Conservation (phyloP, 1,140 invertebrate species). For the Pemphigus obesinymphae region DNA sequence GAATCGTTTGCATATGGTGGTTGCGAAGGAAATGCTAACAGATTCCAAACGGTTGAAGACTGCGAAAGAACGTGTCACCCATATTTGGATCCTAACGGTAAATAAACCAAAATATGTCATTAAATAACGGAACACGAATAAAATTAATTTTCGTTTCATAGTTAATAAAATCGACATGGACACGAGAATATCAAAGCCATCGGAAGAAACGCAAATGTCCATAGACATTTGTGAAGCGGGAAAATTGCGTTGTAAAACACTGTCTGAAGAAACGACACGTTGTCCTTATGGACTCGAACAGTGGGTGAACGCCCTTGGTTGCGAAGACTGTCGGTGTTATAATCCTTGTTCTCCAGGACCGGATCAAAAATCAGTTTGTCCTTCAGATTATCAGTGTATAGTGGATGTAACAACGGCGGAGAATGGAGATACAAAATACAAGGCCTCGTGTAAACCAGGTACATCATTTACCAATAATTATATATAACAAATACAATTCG, state of each 20-base stretch:
- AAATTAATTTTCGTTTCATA: background rate
- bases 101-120: slow-evolving; percentile 33
- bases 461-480: slow-evolving; percentile 24
- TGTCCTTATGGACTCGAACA: slow-evolving; percentile 74
- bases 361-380: slow-evolving; percentile 55
- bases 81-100: slow-evolving; percentile 64
- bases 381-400: slow-evolving; percentile 62
- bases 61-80: slow-evolving; percentile 73
- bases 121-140: background rate
- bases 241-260: slow-evolving; percentile 56
- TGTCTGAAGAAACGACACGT: slow-evolving; percentile 50
- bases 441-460: slow-evolving; percentile 62
- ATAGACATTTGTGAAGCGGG: slow-evolving; percentile 56
- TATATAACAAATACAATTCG: background rate
- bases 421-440: slow-evolving; percentile 51
- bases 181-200: background rate
- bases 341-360: slow-evolving; percentile 62
- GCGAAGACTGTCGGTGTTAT: slow-evolving; percentile 69
- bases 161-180: slow-evolving; percentile 50
- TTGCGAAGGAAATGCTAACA: slow-evolving; percentile 78
- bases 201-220: slow-evolving; percentile 42
- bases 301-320: slow-evolving; percentile 61
- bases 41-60: slow-evolving; percentile 72
- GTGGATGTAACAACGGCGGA: slow-evolving; percentile 56
- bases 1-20: slow-evolving; percentile 72